Base-by-base conservation (phyloP, 1,140 invertebrate genomes). In the Drosophila kurseongensis region DNA sequence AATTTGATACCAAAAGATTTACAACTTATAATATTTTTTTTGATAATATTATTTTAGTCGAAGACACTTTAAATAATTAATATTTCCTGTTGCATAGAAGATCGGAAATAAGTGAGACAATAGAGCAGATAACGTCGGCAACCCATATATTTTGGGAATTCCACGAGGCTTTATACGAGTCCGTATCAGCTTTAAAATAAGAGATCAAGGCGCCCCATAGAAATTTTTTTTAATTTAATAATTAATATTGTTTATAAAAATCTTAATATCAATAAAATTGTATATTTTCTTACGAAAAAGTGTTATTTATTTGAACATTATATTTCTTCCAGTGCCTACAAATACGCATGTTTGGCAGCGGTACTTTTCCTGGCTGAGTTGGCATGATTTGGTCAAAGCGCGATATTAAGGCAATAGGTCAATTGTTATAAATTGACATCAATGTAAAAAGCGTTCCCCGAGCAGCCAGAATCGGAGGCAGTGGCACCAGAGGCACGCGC, bases 381-480 rank as follows among this genome's bases (percentile, higher is more conserved):
- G 73, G 75, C 65, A 83, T 88, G 86, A 74, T 80, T 80, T 78
- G 89, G 80, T 85, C 81, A 67, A 75, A 91, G 84, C 80, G 74
- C 80, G 85, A 89, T 89, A 91, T 86, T 91, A 90, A 90, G 89
- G 84, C 89, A 91, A 91, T 91, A 91, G 89, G 89, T 91, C 89
- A 91, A 91, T 91, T 91, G 74, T 90, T 83, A 82, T 91, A 91
- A 91, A 91, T 91, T 91, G 84, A 84, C 84, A 91, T 90, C 86
- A 90, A 91, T 91, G 81, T 91, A 85, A 89, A 78, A 85, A 78
- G 62, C 76, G 73, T 59, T 76, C 66, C 60, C 63, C 72, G 61
- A 66, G 8, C 50, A 32, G 18, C 45, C 48, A 80, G 80, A 58
- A 35, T 44, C 29, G 47, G 5, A 42, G 61, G 36, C 47, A 38